Evolutionary conservation across 2,888 invertebrate species (phyloP).

Genomic region (Rhamnusium bicolor): DNA sequence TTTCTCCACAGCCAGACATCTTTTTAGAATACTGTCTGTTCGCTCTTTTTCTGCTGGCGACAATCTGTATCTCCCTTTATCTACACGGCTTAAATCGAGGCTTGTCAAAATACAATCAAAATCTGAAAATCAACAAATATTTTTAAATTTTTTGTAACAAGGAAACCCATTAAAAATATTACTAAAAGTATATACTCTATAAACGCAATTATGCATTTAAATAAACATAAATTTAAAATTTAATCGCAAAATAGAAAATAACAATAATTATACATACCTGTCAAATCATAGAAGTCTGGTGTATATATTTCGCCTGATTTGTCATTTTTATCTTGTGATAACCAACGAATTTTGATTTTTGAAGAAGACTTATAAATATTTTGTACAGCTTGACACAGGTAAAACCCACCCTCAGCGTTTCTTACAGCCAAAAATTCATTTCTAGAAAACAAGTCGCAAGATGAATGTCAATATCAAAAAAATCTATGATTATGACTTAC

Average conservation of each 20-base stretch:
- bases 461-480: constrained; percentile 13
- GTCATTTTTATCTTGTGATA: constrained; percentile 83
- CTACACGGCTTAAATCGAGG: constrained; percentile 82
- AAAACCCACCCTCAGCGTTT: constrained; percentile 90
- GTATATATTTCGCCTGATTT: constrained; percentile 83
- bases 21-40: constrained; percentile 86
- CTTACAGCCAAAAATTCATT: constrained; percentile 93
- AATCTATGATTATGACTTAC: constrained; percentile 70
- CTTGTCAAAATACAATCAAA: constrained; percentile 93
- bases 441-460: constrained; percentile 71
- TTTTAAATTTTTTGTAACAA: no score
- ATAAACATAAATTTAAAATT: no score
- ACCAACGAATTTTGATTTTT: constrained; percentile 92
- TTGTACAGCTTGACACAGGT: constrained; percentile 91
- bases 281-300: constrained; percentile 91
- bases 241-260: constrained; percentile 3
- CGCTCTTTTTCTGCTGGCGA: constrained; percentile 83
- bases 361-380: constrained; percentile 90
- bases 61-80: constrained; percentile 81
- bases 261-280: constrained; percentile 73
- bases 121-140: constrained; percentile 74
- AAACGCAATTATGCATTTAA: no score
- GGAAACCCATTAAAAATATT: no score
- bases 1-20: constrained; percentile 87
- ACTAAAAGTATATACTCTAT: no score